Evolutionary conservation across 2,888 invertebrate genomes (phyloP).

Genomic region (Brenthis hecate): DNA sequence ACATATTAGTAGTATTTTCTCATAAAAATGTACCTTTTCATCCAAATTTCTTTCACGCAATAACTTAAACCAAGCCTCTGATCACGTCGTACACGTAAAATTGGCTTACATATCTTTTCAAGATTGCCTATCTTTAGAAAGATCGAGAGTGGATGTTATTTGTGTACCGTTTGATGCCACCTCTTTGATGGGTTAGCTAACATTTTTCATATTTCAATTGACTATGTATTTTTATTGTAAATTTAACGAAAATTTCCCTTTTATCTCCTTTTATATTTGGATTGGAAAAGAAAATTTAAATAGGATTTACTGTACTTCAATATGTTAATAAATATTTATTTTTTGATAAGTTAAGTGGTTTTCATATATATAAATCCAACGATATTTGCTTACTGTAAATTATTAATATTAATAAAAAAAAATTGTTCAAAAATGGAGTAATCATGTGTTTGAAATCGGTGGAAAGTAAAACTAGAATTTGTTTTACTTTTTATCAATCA

Average conservation of each 20-base stretch:
- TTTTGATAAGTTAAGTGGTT: too few relatives aligned
- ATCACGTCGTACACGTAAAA: slow-evolving; percentile 34
- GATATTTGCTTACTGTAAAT: too few relatives aligned
- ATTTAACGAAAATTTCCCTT: slow-evolving; percentile 1
- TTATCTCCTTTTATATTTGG: neutral
- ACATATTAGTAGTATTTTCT: too few relatives aligned
- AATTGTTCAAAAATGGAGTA: too few relatives aligned
- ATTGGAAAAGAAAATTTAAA: neutral
- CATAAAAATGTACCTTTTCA: neutral
- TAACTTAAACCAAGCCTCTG: slow-evolving; percentile 29
- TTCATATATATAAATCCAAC: too few relatives aligned
- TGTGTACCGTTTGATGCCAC: slow-evolving; percentile 26
- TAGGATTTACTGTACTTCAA: neutral
- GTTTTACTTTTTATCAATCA: too few relatives aligned
- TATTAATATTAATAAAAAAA: too few relatives aligned
- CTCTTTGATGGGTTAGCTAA: slow-evolving; percentile 24
- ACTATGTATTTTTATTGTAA: slow-evolving; percentile 5
- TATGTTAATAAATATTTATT: too few relatives aligned
- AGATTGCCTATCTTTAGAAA: slow-evolving; percentile 32
- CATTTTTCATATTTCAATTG: slow-evolving; percentile 17
- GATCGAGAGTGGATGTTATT: slow-evolving; percentile 35
- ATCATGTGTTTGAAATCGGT: too few relatives aligned
- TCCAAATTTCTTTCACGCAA: slow-evolving; percentile 22
- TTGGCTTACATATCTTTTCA: slow-evolving; percentile 34
- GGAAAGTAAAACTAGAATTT: too few relatives aligned